phyloP scores from a whole-genome alignment of 2,113 vertebrate species.

The Paramormyrops kingsleyae region DNA sequence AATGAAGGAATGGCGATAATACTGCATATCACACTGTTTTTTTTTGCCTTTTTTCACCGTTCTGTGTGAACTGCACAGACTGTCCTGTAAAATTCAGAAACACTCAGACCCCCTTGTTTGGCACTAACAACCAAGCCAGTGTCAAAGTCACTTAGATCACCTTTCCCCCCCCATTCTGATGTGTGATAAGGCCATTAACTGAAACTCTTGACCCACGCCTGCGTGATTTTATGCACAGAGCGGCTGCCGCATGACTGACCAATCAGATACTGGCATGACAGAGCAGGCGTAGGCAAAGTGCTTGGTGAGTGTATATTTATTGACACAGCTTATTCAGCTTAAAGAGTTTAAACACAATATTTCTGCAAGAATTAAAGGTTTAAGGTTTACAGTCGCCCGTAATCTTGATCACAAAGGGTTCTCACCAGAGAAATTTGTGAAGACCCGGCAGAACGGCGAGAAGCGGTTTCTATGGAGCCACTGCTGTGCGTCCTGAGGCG shows the following conservation, averaged over 20 bases:
- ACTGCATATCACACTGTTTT: not conserved
- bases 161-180: not conserved
- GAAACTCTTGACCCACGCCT: not conserved
- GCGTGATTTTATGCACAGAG: not conserved
- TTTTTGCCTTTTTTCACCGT: not conserved
- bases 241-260: not conserved
- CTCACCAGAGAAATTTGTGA: slow-evolving; percentile 94
- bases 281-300: not conserved
- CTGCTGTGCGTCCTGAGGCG: slow-evolving; percentile 90
- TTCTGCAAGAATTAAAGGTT: not conserved
- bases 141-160: not conserved
- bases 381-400: not conserved
- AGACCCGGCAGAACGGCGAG: slow-evolving; percentile 85
- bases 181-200: not conserved
- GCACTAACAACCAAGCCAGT: not conserved
- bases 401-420: not conserved
- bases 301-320: not conserved
- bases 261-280: not conserved
- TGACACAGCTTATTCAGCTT: not conserved
- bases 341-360: not conserved
- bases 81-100: not conserved
- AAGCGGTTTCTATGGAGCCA: slow-evolving; percentile 94
- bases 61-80: not conserved
- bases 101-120: not conserved
- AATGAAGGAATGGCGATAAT: not conserved